These are phyloP conservation scores for Bradypodion pumilum DNA, from an alignment of 2,797 vertebrate genomes.

Conservation along the genomic window DNA sequence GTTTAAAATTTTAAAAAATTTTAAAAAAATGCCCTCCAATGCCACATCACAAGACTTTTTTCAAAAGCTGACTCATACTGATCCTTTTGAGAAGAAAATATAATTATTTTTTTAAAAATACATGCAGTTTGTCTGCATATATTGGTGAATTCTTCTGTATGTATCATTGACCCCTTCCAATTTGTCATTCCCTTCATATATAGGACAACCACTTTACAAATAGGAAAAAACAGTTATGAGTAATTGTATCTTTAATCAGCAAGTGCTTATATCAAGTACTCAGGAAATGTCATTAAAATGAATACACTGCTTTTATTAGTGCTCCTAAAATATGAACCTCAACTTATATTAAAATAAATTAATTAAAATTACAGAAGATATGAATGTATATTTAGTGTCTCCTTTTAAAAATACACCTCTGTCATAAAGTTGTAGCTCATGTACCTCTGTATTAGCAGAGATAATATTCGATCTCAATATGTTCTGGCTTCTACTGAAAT, in stretches of 20 bases:
- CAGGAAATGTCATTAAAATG: not conserved
- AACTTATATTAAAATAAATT: not conserved
- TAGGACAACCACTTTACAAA: not conserved
- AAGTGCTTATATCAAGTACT: not conserved
- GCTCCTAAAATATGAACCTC: not conserved
- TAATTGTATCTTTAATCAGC: not conserved
- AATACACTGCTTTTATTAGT: not conserved
- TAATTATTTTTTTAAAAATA: too few species aligned
- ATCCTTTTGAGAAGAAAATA: too few species aligned
- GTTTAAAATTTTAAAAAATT: too few species aligned
- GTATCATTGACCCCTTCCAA: too few species aligned
- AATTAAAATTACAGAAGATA: constrained; percentile 24
- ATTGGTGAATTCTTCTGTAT: too few species aligned
- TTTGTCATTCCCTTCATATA: not conserved
- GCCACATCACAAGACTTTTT: too few species aligned
- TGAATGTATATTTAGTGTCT: constrained; percentile 12
- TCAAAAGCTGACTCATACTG: too few species aligned
- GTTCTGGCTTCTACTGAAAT: constrained; percentile 32
- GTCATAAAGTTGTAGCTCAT: constrained; percentile 11
- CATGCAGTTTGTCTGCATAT: too few species aligned
- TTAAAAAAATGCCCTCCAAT: too few species aligned
- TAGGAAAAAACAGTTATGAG: not conserved
- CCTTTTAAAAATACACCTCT: constrained; percentile 1
- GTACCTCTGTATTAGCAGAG: constrained; percentile 7
- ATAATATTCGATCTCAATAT: constrained; percentile 8